Percentiles rank a stretch among this genome's conserved stretches.
Conservation (phyloP, 2,797 vertebrate species). For the Alca torda region DNA sequence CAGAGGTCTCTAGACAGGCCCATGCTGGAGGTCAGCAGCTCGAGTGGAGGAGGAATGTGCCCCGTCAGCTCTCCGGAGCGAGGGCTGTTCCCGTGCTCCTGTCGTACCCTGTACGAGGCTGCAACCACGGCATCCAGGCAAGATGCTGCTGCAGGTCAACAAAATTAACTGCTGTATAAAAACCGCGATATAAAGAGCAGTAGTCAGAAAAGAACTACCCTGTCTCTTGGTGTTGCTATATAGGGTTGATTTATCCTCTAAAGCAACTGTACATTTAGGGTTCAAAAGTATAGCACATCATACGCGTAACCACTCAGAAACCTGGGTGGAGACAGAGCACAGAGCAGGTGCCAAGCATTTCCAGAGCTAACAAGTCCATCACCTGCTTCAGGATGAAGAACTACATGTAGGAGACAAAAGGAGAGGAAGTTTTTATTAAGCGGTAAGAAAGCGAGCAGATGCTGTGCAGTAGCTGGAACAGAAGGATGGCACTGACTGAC, state of each 20-base stretch:
- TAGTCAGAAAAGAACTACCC: neutral
- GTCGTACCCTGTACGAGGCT: accelerated
- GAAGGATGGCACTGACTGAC: neutral
- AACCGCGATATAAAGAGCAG: neutral
- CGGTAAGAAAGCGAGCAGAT: neutral
- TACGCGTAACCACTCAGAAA: neutral
- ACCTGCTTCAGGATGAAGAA: neutral
- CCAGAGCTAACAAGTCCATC: neutral
- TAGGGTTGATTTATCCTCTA: neutral
- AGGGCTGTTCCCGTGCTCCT: neutral
- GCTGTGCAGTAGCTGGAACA: neutral
- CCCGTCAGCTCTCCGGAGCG: accelerated
- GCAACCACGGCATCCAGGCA: neutral
- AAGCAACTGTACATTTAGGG: neutral
- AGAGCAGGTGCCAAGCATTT: neutral
- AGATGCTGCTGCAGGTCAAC: neutral
- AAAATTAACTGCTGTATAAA: neutral
- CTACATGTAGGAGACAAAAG: neutral
- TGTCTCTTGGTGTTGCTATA: neutral
- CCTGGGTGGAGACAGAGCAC: neutral
- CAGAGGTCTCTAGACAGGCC: neutral
- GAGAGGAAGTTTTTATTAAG: neutral
- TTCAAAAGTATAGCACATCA: neutral
- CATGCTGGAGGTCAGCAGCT: neutral
- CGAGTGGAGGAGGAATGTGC: neutral